Base-by-base conservation (phyloP, 2,113 vertebrate genomes). In the Lepus americanus region DNA sequence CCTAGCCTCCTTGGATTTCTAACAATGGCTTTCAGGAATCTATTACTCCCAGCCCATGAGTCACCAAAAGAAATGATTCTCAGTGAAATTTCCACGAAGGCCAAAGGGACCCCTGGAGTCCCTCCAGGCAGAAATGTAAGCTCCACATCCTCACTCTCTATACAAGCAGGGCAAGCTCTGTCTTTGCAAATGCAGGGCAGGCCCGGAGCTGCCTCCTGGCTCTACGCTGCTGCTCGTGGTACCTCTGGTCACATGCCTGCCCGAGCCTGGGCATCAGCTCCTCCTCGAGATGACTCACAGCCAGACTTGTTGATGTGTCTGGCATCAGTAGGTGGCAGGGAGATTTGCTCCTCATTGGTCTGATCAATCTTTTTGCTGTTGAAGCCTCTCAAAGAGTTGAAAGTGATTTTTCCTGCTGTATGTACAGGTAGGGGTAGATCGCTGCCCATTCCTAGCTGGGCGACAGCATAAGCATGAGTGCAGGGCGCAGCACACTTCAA, bases 361-460 rank as follows among this genome's bases (percentile, higher is more conserved):
- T 97, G 97, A 98, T 98, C 98, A 98, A 97, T 98, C 96, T 98
- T 90, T 96, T 73, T 97, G 94, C 97, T 73, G 91, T 92, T 97
- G 97, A 98, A 98, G 97, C 95, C 92, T 96, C 95, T 98, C 95
- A 84, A 95, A 95, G 98, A 97, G 97, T 83, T 96, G 97, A 93
- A 98, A 97, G 98, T 97, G 97, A 97, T 98, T 98, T 98, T 97
- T 97, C 96, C 92, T 80, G 96, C 97, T 81, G 49, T 55, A 69
- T 29, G 79, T 33, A 61, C 93, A 59, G 97, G 98, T 94, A 96
- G 97, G 97, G 97, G 96, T 96, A 89, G 97, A 98, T 98, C 27
- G 55, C 97, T 97, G 98, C 98, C 97, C 87, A 97, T 97, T 98
- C 98, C 97, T 97, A 97, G 97, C 82, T 59, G 82, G 78, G 93